These are phyloP conservation scores for Ptilorrhoa leucosticta DNA, from an alignment of 2,113 vertebrate species.

Conservation along the genomic window DNA sequence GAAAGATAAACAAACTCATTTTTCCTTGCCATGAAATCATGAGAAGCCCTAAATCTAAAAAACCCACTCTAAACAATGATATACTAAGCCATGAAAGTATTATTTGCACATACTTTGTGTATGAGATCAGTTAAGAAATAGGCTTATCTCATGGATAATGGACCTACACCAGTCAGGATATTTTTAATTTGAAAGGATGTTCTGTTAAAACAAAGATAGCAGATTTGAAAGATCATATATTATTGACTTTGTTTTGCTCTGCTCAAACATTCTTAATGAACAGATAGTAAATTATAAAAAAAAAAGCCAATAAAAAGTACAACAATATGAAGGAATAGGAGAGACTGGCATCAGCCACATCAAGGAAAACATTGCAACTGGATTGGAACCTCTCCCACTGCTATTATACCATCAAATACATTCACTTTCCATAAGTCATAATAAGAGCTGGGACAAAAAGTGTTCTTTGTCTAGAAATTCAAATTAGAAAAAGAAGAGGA, in stretches of 20 bases:
- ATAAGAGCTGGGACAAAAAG: background rate
- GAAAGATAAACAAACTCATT: background rate
- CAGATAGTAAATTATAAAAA: background rate
- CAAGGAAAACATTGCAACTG: background rate
- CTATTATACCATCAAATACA: background rate
- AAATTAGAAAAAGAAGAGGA: background rate
- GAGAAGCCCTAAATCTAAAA: background rate
- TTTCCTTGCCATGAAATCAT: background rate
- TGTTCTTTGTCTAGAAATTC: background rate
- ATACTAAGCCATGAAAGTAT: background rate
- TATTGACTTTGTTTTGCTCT: background rate
- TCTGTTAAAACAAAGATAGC: conserved; percentile 36
- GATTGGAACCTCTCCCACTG: background rate
- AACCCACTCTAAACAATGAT: background rate
- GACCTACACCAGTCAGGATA: background rate
- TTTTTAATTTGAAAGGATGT: conserved; percentile 13
- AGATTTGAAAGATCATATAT: background rate
- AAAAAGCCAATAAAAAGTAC: background rate
- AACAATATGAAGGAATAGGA: background rate
- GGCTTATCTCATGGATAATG: background rate
- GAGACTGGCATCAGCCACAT: background rate
- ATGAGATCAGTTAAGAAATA: background rate
- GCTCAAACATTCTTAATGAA: background rate
- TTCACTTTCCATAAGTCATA: background rate
- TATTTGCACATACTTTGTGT: background rate